A percentile compares a stretch with the other conserved stretches of the same genome.
phyloP scores from a whole-genome alignment of 2,113 vertebrate genomes.

The Trematocara macrostoma region DNA sequence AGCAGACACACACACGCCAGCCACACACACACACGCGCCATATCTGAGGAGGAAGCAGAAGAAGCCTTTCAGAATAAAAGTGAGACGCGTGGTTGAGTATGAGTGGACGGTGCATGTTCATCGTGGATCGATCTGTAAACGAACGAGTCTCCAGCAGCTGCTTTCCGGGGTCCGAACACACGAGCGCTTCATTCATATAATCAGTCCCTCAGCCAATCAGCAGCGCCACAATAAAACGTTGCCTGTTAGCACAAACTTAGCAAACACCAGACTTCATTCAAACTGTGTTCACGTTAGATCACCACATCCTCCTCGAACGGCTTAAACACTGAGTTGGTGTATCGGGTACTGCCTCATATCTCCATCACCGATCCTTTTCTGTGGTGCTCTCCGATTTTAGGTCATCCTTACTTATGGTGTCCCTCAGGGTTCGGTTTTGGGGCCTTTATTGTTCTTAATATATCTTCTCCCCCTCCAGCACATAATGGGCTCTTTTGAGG shows the following conservation, averaged over 20 bases:
- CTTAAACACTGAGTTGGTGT: too few relatives aligned
- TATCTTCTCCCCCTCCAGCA: too few relatives aligned
- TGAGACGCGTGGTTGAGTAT: not conserved
- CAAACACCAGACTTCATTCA: not conserved
- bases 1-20: slow-evolving; percentile 3
- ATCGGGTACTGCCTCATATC: too few relatives aligned
- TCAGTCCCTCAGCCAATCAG: not conserved
- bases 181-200: not conserved
- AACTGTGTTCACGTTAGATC: not conserved
- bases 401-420: too few relatives aligned
- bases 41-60: slow-evolving; percentile 25
- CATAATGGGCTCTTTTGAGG: too few relatives aligned
- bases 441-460: too few relatives aligned
- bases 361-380: too few relatives aligned
- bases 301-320: too few relatives aligned
- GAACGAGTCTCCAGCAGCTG: not conserved
- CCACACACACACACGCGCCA: slow-evolving; percentile 32
- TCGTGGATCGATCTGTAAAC: not conserved
- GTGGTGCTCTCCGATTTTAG: too few relatives aligned
- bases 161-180: not conserved
- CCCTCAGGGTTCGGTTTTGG: too few relatives aligned
- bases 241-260: not conserved
- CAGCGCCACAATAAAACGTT: not conserved
- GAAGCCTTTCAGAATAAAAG: not conserved
- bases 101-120: not conserved